Evolutionary conservation across 2,113 vertebrate genomes (phyloP).

Genomic region (Ameiurus melas): DNA sequence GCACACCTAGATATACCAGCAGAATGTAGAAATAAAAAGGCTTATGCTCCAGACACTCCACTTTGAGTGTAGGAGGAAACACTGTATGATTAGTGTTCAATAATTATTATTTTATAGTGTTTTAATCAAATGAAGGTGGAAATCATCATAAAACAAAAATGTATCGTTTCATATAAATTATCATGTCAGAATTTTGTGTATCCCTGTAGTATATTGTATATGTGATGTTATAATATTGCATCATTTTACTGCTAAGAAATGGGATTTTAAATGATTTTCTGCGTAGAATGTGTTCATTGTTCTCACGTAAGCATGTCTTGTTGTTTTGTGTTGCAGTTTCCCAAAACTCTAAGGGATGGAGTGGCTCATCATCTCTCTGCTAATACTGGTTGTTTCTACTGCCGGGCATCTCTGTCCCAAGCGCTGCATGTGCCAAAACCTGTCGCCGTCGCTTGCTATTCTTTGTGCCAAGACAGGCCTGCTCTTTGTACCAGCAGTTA

Average conservation of each 20-base stretch:
- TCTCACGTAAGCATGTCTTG: constrained; percentile 5
- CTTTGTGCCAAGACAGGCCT: constrained; percentile 92
- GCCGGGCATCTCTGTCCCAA: constrained; percentile 85
- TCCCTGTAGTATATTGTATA: not conserved
- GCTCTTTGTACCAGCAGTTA: constrained; percentile 87
- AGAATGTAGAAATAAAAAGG: not conserved
- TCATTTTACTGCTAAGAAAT: too few relatives aligned
- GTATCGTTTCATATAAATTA: not conserved
- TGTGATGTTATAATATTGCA: not conserved
- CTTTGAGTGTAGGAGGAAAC: not conserved
- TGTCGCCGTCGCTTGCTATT: constrained; percentile 88
- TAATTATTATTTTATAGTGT: not conserved
- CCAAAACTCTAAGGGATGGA: constrained; percentile 76
- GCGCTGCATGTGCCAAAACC: constrained; percentile 90
- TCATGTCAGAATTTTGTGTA: not conserved
- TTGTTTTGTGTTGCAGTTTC: constrained; percentile 65
- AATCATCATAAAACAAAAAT: not conserved
- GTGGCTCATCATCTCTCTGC: constrained; percentile 75
- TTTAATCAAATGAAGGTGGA: not conserved
- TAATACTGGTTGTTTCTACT: constrained; percentile 74
- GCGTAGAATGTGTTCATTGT: not conserved
- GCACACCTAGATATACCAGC: not conserved
- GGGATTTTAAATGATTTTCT: not conserved
- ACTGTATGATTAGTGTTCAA: not conserved
- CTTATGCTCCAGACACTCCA: not conserved